Evolutionary conservation across 2,113 vertebrate genomes (phyloP).

Genomic region (Corythornis cristatus): DNA sequence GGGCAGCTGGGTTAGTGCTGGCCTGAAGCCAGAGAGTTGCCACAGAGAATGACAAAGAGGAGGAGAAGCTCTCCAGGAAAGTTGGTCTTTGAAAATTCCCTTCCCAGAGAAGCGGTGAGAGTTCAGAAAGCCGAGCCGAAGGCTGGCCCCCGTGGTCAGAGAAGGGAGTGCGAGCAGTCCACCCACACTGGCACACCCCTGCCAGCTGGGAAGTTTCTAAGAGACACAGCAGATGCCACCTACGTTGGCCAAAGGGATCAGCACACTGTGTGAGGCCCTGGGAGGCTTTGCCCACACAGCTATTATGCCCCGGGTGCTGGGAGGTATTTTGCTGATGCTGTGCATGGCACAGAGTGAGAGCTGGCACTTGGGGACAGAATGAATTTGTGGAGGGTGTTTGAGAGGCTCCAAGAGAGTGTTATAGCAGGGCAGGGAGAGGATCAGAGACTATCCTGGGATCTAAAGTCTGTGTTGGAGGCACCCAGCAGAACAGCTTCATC

Average conservation of each 20-base stretch:
- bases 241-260: rapidly evolving
- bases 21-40: background rate
- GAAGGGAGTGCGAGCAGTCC: background rate
- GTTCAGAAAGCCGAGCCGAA: constrained; percentile 59
- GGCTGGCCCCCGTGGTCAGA: constrained; percentile 34
- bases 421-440: rapidly evolving
- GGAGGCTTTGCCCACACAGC: constrained; percentile 23
- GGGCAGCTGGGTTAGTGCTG: background rate
- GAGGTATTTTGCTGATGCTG: background rate
- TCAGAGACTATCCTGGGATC: background rate
- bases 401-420: background rate
- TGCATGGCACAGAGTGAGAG: background rate
- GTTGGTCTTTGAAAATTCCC: background rate
- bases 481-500: background rate
- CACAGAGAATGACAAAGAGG: background rate
- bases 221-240: constrained; percentile 12
- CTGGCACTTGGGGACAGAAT: background rate
- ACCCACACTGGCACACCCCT: background rate
- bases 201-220: background rate
- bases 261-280: rapidly evolving
- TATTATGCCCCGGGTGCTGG: background rate
- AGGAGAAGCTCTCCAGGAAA: background rate
- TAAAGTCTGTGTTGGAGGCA: background rate
- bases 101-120: constrained; percentile 43
- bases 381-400: background rate